Conservation (phyloP, 1,140 invertebrate species). For the Charaxes varanes region DNA sequence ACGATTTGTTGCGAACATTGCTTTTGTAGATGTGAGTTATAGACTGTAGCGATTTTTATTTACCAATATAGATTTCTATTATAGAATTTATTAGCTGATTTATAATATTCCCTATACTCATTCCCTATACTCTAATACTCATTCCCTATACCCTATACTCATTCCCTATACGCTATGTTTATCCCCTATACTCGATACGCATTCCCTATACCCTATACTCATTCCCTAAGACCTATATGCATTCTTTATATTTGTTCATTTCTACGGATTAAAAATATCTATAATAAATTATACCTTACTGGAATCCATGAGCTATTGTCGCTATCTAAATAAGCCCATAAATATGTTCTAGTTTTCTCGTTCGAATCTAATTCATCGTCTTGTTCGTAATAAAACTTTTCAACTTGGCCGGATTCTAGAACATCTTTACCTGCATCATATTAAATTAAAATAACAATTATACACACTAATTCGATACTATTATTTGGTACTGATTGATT, state of each 20-base stretch:
- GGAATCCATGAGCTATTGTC: conserved; percentile 25
- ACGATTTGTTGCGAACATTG: conserved; percentile 27
- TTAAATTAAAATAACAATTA: neutral
- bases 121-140: no score
- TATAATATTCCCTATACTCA: no score
- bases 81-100: no score
- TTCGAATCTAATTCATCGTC: neutral
- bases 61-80: neutral
- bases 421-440: conserved; percentile 22
- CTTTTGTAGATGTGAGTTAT: conserved; percentile 10
- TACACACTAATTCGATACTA: no score
- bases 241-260: no score
- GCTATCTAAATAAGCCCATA: conserved; percentile 25
- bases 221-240: no score
- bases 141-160: no score
- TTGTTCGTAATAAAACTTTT: conserved; percentile 23
- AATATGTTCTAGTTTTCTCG: conserved; percentile 9
- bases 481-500: no score
- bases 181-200: no score
- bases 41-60: conserved; percentile 5
- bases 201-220: no score
- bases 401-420: conserved; percentile 15
- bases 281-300: conserved; percentile 28
- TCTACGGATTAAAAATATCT: no score
- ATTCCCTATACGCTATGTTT: no score